Evolutionary conservation across 2,797 vertebrate species (phyloP), one percentile per base, ranked within the genome.

Genomic region (Poecilia wingei): DNA sequence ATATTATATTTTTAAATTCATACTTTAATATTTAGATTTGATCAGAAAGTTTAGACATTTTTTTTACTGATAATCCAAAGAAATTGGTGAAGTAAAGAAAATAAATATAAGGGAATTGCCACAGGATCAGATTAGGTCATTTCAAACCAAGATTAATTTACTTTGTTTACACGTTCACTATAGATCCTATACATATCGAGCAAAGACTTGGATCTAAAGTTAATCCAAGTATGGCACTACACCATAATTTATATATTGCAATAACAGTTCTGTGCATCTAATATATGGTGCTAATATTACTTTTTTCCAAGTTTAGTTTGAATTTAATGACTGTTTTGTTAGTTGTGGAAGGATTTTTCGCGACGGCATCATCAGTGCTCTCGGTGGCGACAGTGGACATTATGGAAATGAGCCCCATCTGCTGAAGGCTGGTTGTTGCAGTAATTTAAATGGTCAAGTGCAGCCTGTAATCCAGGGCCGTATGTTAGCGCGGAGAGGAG

Each of bases 391-490:
- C 76, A 74, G 86, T 75, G 71, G 79, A 83, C 85, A 82, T 90
- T 93, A 94, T 95, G 94, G 82, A 95, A 98, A 97, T 97, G 96
- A 97, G 95, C 95, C 96, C 96, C 97, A 99, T 97, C 97, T 99
- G 98, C 96, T 96, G 96, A 95, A 92, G 96, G 96, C 95, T 97
- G 97, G 96, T 97, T 97, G 96, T 96, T 96, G 96, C 95, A 95
- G 95, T 97, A 96, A 98, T 97, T 97, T 97, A 98, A 98, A 97
- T 96, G 97, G 97, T 98, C 96, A 98, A 99, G 97, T 99, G 97
- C 96, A 96, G 95, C 96, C 98, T 96, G 95, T 97, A 96, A 97
- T 97, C 96, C 96, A 95, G 94, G 93, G 94, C 96, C 96, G 96
- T 98, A 97, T 98, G 97, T 96, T 96, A 95, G 95, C 88, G 91